Base-by-base conservation (phyloP, 2,888 invertebrate species). In the Agriopis aurantiaria region DNA sequence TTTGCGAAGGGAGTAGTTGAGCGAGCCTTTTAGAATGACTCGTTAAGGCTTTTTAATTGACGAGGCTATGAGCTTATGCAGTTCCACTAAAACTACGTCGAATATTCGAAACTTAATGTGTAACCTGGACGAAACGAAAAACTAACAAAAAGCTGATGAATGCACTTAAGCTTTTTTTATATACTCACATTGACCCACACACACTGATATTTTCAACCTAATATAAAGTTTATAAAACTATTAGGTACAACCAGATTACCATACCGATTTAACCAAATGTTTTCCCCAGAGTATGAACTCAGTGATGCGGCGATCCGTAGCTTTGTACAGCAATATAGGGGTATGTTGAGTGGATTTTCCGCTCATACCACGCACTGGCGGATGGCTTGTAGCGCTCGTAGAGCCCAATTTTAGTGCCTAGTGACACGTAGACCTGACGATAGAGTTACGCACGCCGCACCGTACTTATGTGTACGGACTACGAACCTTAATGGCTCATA, bases 341-440 rank as follows among this genome's bases (percentile, higher is more conserved):
- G 65, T 66, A 52, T 65, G 53, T 63, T 69, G 70, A 74, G 63
- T 71, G 65, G 49, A 72, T 74, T 77, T 71, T 69, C 71, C 66
- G 67, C 65, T 48, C 70, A 74, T 78, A 73, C 75, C 51, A 48
- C 41, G 55, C 64, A 69, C 65, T 10, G 61, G 51, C 12, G 46
- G 45, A 64, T 68, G 57, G 73, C 65, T 65, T 61, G 55, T 45
- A 62, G 46, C 51, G 41, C 53, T 66, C 66, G 60, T 66, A 59
- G 62, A 56, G 14, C 14, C 43, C 14, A 11, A 56, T 17, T 43
- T 56, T 56, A 73, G 62, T 71, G 76, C 69, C 68, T 68, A 72
- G 74, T 76, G 75, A 80, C 75, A 82, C 72, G 75, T 75, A 73
- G 74, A 6, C 12, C 53, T 8, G 33, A 12, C 53, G 33, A 23